Evolutionary conservation across 2,888 invertebrate genomes (phyloP).

Genomic region (Hedychridium roseum): DNA sequence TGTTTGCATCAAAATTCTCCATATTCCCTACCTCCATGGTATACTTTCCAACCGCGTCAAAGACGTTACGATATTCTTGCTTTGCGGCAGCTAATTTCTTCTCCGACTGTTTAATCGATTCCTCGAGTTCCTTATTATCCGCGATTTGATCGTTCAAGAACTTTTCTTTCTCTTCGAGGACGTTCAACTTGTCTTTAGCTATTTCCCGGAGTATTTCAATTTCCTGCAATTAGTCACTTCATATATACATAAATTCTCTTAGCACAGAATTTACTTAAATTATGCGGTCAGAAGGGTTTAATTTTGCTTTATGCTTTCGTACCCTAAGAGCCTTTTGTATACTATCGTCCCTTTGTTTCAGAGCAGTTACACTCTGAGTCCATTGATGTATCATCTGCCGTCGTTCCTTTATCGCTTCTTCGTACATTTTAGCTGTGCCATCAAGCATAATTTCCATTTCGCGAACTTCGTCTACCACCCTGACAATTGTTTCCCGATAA

Average conservation of each 20-base stretch:
- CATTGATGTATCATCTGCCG: slow-evolving; percentile 76
- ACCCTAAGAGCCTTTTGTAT: slow-evolving; percentile 68
- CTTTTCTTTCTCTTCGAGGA: slow-evolving; percentile 69
- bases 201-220: slow-evolving; percentile 65
- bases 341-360: slow-evolving; percentile 75
- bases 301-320: slow-evolving; percentile 41
- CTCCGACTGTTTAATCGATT: slow-evolving; percentile 60
- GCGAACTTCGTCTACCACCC: slow-evolving; percentile 66
- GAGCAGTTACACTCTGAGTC: slow-evolving; percentile 75
- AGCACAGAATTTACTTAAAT: too few relatives aligned
- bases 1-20: neutral
- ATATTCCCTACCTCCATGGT: slow-evolving; percentile 63
- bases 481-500: slow-evolving; percentile 63
- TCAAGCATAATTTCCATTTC: slow-evolving; percentile 69
- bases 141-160: slow-evolving; percentile 70
- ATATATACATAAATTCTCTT: too few relatives aligned
- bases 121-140: slow-evolving; percentile 67
- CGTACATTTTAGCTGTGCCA: slow-evolving; percentile 65
- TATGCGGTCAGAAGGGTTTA: too few relatives aligned
- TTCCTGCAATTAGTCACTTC: slow-evolving; percentile 64
- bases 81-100: slow-evolving; percentile 60
- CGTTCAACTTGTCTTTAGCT: slow-evolving; percentile 65
- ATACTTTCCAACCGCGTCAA: slow-evolving; percentile 56
- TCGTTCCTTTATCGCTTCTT: slow-evolving; percentile 72
- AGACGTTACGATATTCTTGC: slow-evolving; percentile 54